phyloP scores from a whole-genome alignment of 2,888 invertebrate species.

The Deilephila porcellus region DNA sequence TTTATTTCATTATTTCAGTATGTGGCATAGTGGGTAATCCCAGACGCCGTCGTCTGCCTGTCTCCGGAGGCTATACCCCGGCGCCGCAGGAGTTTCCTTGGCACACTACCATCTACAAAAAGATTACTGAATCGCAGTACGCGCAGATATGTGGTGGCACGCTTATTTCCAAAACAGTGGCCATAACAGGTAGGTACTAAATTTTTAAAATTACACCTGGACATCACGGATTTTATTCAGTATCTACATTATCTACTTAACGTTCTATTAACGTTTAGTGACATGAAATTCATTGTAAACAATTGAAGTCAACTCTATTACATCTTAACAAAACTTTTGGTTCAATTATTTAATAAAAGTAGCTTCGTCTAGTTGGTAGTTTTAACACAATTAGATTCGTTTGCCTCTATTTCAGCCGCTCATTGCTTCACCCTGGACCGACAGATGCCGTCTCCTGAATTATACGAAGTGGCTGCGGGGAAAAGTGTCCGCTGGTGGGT shows the following conservation, averaged over 20 bases:
- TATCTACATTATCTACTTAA: background rate
- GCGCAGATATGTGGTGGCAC: constrained; percentile 82
- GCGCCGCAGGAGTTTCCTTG: constrained; percentile 71
- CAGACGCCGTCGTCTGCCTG: background rate
- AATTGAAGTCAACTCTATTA: too few relatives aligned
- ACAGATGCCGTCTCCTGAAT: background rate
- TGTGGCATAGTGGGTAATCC: background rate
- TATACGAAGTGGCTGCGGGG: constrained; percentile 12
- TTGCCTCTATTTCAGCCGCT: background rate
- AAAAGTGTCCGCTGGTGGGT: background rate
- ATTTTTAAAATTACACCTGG: background rate
- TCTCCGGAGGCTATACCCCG: background rate
- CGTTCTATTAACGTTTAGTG: too few relatives aligned
- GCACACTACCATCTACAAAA: constrained; percentile 80
- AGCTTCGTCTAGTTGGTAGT: too few relatives aligned
- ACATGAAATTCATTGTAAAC: too few relatives aligned
- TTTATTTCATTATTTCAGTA: background rate
- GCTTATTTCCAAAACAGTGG: constrained; percentile 61
- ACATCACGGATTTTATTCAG: background rate
- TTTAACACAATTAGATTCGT: too few relatives aligned
- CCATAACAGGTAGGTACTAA: constrained; percentile 57
- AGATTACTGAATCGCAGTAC: constrained; percentile 43
- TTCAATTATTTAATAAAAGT: too few relatives aligned
- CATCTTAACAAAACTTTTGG: too few relatives aligned
- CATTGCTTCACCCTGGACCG: constrained; percentile 1